Conservation (phyloP, 2,888 invertebrate genomes). For the Labia minor region DNA sequence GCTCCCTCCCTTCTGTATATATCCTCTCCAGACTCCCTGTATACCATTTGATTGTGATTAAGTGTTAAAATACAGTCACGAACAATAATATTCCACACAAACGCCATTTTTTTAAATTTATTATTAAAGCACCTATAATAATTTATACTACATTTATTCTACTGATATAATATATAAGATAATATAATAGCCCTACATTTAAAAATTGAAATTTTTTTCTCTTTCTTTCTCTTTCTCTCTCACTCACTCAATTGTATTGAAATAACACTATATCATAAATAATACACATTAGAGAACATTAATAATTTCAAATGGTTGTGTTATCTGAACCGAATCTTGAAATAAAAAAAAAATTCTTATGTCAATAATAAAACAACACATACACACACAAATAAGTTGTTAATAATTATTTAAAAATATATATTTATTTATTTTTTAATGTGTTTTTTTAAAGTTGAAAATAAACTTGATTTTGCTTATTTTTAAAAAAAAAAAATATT, state of each 20-base stretch:
- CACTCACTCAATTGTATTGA: slow-evolving; percentile 3
- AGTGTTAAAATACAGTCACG: slow-evolving; percentile 5
- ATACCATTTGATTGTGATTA: neutral
- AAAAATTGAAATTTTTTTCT: slow-evolving; percentile 4
- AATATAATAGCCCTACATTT: slow-evolving; percentile 4
- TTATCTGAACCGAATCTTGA: neutral
- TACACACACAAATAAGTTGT: neutral
- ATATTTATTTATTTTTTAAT: neutral
- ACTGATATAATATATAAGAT: slow-evolving; percentile 1
- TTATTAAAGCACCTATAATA: slow-evolving; percentile 7
- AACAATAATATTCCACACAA: neutral
- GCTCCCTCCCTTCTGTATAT: too few species aligned
- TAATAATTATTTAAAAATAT: slow-evolving; percentile 3
- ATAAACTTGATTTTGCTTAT: too few species aligned
- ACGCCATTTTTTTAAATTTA: slow-evolving; percentile 13
- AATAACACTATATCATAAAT: slow-evolving; percentile 7
- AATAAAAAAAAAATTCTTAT: slow-evolving; percentile 13
- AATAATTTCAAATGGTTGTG: neutral
- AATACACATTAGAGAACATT: slow-evolving; percentile 4
- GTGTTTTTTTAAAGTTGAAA: too few species aligned
- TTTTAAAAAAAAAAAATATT: too few species aligned
- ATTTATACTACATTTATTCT: slow-evolving; percentile 13
- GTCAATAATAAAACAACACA: neutral
- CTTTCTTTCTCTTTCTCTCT: too few species aligned
- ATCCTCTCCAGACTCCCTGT: neutral